A percentile compares a stretch with the other conserved stretches of the same genome.
Evolutionary conservation across 1,140 invertebrate species (phyloP).

Genomic region (Temnothorax nylanderi): DNA sequence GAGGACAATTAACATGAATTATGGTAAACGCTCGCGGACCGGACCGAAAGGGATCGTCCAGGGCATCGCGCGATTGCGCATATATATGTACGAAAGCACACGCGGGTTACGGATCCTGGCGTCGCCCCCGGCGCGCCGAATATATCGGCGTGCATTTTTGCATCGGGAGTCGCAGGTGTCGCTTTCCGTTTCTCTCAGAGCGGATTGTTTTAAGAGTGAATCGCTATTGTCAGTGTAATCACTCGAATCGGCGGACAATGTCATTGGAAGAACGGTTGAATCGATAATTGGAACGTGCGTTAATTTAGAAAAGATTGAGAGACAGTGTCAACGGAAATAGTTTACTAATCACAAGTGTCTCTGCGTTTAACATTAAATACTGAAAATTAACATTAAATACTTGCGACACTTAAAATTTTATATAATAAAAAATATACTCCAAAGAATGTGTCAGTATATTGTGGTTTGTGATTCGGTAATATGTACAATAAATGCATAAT

Average conservation of each 20-base stretch:
- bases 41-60: conserved; percentile 65
- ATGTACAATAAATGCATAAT: not conserved
- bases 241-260: not conserved
- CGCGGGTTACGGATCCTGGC: conserved; percentile 45
- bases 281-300: not conserved
- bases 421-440: not conserved
- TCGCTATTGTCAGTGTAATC: not conserved
- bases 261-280: not conserved
- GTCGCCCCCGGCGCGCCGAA: conserved; percentile 49
- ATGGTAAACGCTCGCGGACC: conserved; percentile 78
- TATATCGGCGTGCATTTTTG: conserved; percentile 65
- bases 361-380: not conserved
- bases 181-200: conserved; percentile 45
- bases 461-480: not conserved
- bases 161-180: conserved; percentile 42
- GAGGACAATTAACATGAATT: conserved; percentile 81
- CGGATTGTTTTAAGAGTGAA: not conserved
- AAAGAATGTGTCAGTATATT: not conserved
- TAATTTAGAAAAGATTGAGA: not conserved
- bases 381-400: not conserved
- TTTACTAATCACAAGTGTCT: not conserved
- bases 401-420: not conserved
- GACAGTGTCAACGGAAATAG: no score
- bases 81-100: conserved; percentile 56
- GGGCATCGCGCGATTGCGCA: conserved; percentile 61